Evolutionary conservation across 1,140 invertebrate genomes (phyloP), one percentile per base, ranked within the genome.

Genomic region (Eumaeus atala): DNA sequence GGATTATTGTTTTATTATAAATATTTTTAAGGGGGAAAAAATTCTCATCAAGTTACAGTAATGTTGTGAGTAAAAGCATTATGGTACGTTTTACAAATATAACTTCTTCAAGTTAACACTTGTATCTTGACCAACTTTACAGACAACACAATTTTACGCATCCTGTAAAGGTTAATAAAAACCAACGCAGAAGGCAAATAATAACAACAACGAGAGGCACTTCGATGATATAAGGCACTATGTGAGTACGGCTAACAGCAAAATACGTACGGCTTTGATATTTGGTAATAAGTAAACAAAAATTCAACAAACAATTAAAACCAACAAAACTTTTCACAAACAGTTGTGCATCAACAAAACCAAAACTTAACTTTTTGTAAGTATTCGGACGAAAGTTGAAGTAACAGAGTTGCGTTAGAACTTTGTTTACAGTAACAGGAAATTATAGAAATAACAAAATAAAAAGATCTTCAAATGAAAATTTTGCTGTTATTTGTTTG

Each of bases 211-310:
- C 52, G 65, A 62, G 64, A 67, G 48, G 49, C 56, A 66, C 57
- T 38, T 61, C 2, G 53, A 58, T 54, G 67, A 51, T 55, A 66
- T 71, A 84, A 84, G 81, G 81, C 77, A 84, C 81, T 60, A 61
- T 58, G 70, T 72, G 70, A 67, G 51, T 38, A 37, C 37, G 34
- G 14, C 28, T 7, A 36, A n/a, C n/a, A 38, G 12, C 50, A 52
- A 52, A 21, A 10, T 38, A 21, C 11, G 35, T 40, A 42, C 9
- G 10, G 49, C 34, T 36, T 49, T 42, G 6, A 49, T 34, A 12
- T 49, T 49, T 49, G 34, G 37, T 52, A 21, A 28, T 12, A 42
- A 52, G n/a, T 9, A 42, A 58, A 58, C 56, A 58, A 38, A 58
- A 53, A 58, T 35, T 58, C 7, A 58, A 58, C 50, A 28, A 53